A percentile compares a stretch with the other conserved stretches of the same genome.
Conservation (phyloP, 2,888 invertebrate genomes). For the Limnephilus rhombicus region DNA sequence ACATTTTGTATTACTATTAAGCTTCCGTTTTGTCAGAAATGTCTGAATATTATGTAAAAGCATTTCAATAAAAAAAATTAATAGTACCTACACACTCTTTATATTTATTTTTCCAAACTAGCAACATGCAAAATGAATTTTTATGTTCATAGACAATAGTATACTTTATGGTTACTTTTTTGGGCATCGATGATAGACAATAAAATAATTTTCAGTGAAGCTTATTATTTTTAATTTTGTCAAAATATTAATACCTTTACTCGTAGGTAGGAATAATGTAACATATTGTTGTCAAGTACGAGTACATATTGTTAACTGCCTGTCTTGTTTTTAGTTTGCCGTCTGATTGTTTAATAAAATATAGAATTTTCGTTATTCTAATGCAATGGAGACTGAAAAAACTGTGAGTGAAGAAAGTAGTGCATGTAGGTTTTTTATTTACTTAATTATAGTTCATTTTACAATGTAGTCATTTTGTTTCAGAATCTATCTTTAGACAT, state of each 20-base stretch:
- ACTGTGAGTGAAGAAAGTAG: slow-evolving; percentile 32
- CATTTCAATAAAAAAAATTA: neutral
- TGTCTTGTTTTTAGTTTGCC: neutral
- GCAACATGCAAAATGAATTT: too few species aligned
- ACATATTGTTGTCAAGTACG: neutral
- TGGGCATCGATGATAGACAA: neutral
- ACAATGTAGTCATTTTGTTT: slow-evolving; percentile 22
- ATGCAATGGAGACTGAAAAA: slow-evolving; percentile 30
- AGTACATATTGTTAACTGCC: too few species aligned
- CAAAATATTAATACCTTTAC: neutral
- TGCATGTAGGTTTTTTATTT: neutral
- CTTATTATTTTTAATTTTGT: neutral
- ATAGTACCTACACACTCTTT: neutral
- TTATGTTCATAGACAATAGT: neutral
- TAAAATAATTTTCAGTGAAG: neutral
- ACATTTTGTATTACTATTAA: slow-evolving; percentile 19
- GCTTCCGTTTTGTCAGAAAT: slow-evolving; percentile 4
- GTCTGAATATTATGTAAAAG: neutral
- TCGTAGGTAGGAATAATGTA: slow-evolving; percentile 12
- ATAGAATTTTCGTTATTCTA: neutral
- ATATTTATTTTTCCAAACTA: neutral
- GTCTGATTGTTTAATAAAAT: slow-evolving; percentile 5
- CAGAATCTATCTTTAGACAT: slow-evolving; percentile 65
- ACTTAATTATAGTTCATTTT: neutral
- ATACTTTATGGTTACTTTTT: neutral